Conservation (phyloP, 2,888 invertebrate genomes). For the Smittia sp. region DNA sequence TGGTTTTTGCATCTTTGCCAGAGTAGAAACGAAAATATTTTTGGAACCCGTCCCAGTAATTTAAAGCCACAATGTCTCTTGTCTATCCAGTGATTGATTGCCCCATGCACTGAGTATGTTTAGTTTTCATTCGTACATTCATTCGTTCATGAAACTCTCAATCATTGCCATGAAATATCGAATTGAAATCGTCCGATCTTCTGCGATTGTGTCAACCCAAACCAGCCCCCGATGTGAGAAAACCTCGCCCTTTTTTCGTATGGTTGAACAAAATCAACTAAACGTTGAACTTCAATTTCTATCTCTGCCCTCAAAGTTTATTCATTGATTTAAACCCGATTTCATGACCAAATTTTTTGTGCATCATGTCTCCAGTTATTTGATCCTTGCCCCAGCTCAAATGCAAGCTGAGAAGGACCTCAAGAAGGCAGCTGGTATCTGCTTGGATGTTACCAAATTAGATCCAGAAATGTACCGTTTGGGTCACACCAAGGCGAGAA, state of each 20-base stretch:
- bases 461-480: slow-evolving; percentile 94
- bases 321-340: neutral
- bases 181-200: too few species aligned
- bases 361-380: slow-evolving; percentile 69
- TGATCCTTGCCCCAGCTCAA: slow-evolving; percentile 96
- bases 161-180: too few species aligned
- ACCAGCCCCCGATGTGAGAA: too few species aligned
- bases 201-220: too few species aligned
- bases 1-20: too few species aligned
- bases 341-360: neutral
- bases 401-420: slow-evolving; percentile 79
- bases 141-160: too few species aligned
- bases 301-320: too few species aligned
- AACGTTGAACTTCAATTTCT: too few species aligned
- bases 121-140: neutral
- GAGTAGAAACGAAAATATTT: neutral
- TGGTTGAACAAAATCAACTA: too few species aligned
- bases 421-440: slow-evolving; percentile 82
- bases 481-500: slow-evolving; percentile 97
- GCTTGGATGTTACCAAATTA: slow-evolving; percentile 81
- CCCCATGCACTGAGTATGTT: neutral
- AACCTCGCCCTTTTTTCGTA: too few species aligned
- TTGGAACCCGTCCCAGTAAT: neutral
- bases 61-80: neutral
- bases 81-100: neutral